Base-by-base conservation (phyloP, 2,888 invertebrate genomes). In the Mongoloraphidia duomilia region DNA sequence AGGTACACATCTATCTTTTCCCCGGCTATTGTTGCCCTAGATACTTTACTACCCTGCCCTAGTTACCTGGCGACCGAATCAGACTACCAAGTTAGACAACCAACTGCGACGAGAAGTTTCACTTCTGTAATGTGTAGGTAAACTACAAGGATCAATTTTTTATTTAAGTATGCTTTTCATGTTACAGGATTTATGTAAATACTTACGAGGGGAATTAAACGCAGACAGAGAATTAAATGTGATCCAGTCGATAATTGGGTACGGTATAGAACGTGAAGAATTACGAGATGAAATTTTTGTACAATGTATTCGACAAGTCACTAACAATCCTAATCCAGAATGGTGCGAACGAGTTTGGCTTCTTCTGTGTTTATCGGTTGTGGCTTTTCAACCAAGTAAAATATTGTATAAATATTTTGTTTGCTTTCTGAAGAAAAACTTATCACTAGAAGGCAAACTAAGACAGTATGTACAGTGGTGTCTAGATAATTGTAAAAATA, bases 401-500 rank as follows among this genome's bases (percentile, higher is more conserved):
- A 73, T 84, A 1, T 73, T 91, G 9, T 79, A 81, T 61, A 85
- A 87, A 61, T 88, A 90, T 69, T 82, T 85, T 57, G 74, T 84
- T 34, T 82, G 83, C 12, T 87, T 85, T 63, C 67, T 88, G 45
- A 79, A 79, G 59, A 82, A 83, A 63, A 83, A 79, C 63, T 62
- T 82, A 26, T 70, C 74, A n/a, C 70, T 77, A 46, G 80, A 80
- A 44, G 82, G 82, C 6, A 79, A 80, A 60, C 68, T 84, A 17
- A 73, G 80, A 8, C 91, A 92, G 65, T 92, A 91, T 63, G 91
- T 92, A 9, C 88, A 91, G 66, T 93, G 92, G 88, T 93, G 93
- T 63, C 74, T 92, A 47, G 92, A 92, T 62, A 93, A 94, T 71
- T 88, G 93, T 59, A 82, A 90, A 55, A 88, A 88, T 54, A 87